A percentile compares a stretch with the other conserved stretches of the same genome.
Conservation (phyloP, 1,140 invertebrate genomes). For the Hydropsyche tenuis region DNA sequence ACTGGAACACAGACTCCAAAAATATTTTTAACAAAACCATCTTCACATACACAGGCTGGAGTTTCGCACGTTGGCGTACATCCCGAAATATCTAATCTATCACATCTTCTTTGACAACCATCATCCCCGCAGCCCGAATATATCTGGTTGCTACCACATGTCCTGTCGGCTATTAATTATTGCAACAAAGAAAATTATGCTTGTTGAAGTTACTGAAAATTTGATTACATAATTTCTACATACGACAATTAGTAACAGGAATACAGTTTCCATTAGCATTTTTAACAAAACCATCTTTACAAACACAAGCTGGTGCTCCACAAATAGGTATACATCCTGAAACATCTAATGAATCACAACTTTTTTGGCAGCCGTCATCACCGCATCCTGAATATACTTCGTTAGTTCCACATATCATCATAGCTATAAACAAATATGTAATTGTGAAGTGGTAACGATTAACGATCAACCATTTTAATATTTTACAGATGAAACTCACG, state of each 20-base stretch:
- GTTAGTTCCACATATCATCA: not conserved
- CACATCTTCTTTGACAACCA: not conserved
- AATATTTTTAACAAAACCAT: not conserved
- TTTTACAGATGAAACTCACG: not conserved
- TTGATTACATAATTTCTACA: not conserved
- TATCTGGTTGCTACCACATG: not conserved
- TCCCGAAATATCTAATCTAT: not conserved
- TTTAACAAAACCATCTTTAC: not conserved
- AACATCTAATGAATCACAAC: not conserved
- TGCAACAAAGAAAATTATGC: no score
- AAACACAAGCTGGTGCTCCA: not conserved
- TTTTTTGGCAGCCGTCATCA: not conserved
- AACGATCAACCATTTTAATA: no score
- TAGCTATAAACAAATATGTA: no score
- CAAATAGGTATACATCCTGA: not conserved
- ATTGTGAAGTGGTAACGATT: no score
- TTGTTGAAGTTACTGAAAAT: no score
- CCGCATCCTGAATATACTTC: not conserved
- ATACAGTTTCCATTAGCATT: not conserved
- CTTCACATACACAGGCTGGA: not conserved
- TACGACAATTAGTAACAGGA: not conserved
- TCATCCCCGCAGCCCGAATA: not conserved
- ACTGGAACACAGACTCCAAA: not conserved
- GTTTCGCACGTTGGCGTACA: not conserved
- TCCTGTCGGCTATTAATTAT: no score